Evolutionary conservation across 2,113 vertebrate genomes (phyloP), one percentile per base, ranked within the genome.

Genomic region (Phaethon lepturus): DNA sequence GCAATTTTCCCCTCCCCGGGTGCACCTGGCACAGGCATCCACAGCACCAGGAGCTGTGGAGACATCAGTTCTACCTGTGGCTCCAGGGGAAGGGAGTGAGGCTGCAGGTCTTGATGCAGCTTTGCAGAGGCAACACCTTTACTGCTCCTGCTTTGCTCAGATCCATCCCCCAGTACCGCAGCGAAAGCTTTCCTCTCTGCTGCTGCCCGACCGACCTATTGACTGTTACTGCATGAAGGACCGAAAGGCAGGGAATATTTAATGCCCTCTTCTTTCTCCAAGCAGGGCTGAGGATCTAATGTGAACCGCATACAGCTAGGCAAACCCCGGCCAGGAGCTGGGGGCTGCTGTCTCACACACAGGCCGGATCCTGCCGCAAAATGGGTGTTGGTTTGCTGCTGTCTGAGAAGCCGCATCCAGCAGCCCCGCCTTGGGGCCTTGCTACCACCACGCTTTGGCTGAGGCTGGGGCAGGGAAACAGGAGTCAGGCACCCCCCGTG

Each of bases 121-220:
- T 92, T 81, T 52, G 60, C 44, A 33, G 14, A 59, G 28, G 17
- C 38, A 78, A 19, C 26, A 13, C 8, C 22, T 77, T n/a, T 78
- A 63, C 25, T 53, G 42, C 31, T 59, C 17, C 33, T 44, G 0
- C 38, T 85, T 55, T 60, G 17, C 67, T 74, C 59, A 38, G 76
- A 23, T 40, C n/a, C 22, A 52, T 31, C 10, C 20, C 45, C 31
- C 40, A 42, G 0, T 2, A 17, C 15, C 0, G 3, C 52, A 73
- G 76, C 2, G 0, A 58, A 56, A 44, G 13, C 2, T 17, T 81
- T 74, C 44, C n/a, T 53, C 58, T 63, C 13, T 38, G 14, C 62
- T 13, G 79, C 49, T 49, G 52, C 0, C 0, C 49, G 40, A 6
- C 15, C 2, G 10, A 53, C 71, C 35, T 53, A 22, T 4, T 17